These are phyloP conservation scores for Probaryconus sp. DNA, from an alignment of 1,140 invertebrate genomes.

Conservation along the genomic window DNA sequence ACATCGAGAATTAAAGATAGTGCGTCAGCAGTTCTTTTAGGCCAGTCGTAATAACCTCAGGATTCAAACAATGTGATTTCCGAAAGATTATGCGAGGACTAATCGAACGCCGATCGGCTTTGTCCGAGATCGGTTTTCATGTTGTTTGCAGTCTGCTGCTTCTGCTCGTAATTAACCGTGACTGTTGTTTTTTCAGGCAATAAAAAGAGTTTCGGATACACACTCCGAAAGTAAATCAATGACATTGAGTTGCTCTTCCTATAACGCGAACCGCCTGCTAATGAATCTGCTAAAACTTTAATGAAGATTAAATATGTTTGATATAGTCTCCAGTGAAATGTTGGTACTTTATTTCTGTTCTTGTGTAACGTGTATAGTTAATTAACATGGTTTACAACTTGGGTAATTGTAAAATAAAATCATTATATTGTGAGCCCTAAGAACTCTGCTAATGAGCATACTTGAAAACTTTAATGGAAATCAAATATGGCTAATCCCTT, in stretches of 20 bases:
- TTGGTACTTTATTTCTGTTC: neutral
- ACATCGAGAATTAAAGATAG: slow-evolving; percentile 66
- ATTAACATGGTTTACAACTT: slow-evolving; percentile 25
- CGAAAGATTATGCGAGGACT: slow-evolving; percentile 68
- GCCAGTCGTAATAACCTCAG: slow-evolving; percentile 62
- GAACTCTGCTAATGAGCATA: slow-evolving; percentile 20
- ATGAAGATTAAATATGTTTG: slow-evolving; percentile 28
- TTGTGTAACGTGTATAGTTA: slow-evolving; percentile 12
- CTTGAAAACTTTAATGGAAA: slow-evolving; percentile 22
- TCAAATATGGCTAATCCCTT: slow-evolving; percentile 37
- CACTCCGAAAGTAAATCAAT: slow-evolving; percentile 28
- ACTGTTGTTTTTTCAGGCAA: slow-evolving; percentile 64
- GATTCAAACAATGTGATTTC: slow-evolving; percentile 70
- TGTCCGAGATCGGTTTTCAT: slow-evolving; percentile 66
- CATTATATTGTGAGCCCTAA: slow-evolving; percentile 22
- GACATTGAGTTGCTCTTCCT: slow-evolving; percentile 23
- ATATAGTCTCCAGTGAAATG: neutral
- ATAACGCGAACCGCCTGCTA: no score
- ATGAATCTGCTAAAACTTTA: neutral
- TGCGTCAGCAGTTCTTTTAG: slow-evolving; percentile 70
- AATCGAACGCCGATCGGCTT: slow-evolving; percentile 63
- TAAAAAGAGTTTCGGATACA: slow-evolving; percentile 18
- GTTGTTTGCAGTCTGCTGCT: slow-evolving; percentile 61
- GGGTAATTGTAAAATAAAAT: slow-evolving; percentile 34
- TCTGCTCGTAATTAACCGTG: slow-evolving; percentile 66